phyloP scores from a whole-genome alignment of 2,888 invertebrate genomes.

The Andricus curvator region DNA sequence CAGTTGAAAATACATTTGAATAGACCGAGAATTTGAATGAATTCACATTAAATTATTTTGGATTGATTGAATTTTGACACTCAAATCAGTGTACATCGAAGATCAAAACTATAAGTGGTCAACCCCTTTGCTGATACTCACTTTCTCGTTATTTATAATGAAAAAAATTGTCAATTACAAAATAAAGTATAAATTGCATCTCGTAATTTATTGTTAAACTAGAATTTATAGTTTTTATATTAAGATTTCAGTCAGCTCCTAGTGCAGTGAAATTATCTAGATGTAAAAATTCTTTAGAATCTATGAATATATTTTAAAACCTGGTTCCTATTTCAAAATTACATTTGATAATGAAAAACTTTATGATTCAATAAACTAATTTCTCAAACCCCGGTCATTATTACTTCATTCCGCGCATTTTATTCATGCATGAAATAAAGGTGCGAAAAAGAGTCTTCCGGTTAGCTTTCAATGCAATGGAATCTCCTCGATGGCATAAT shows the following conservation, averaged over 20 bases:
- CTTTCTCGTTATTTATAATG: neutral
- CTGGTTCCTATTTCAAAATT: neutral
- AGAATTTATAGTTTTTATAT: neutral
- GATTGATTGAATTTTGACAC: no score
- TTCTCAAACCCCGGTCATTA: no score
- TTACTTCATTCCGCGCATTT: neutral
- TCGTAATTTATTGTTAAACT: neutral
- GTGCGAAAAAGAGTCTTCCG: neutral
- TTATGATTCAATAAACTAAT: neutral
- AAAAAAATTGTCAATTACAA: neutral
- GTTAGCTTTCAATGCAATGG: neutral
- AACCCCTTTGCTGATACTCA: neutral
- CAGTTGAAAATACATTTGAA: no score
- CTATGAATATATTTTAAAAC: neutral
- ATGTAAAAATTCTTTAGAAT: neutral
- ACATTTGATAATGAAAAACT: neutral
- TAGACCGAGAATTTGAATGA: no score
- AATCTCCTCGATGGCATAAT: slow-evolving; percentile 7
- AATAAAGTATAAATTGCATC: neutral
- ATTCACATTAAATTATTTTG: no score
- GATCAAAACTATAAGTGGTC: neutral
- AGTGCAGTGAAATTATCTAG: neutral
- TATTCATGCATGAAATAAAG: neutral
- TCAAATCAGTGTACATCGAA: no score
- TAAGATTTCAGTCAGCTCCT: neutral